Evolutionary conservation across 1,140 invertebrate species (phyloP).

Genomic region (Agrilus planipennis): DNA sequence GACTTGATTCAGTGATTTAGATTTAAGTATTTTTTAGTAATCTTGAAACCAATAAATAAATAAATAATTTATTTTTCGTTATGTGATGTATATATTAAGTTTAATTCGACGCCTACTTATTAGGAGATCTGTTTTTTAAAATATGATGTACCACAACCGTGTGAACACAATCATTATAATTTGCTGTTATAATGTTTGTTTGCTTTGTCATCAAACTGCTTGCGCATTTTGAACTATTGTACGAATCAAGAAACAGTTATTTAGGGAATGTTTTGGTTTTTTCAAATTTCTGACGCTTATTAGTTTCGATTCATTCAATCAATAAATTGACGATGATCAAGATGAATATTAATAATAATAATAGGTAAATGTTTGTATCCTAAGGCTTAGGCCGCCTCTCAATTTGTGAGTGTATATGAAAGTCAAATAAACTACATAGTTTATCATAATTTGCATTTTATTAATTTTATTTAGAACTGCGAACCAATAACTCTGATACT

Average conservation of each 20-base stretch:
- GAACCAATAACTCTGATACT: no score
- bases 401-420: constrained; percentile 39
- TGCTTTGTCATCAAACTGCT: no score
- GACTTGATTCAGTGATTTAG: constrained; percentile 32
- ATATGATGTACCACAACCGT: no score
- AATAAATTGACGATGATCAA: constrained; percentile 18
- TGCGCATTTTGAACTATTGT: no score
- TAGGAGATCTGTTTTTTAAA: no score
- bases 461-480: no score
- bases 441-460: constrained; percentile 28
- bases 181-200: no score
- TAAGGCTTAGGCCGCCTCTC: constrained; percentile 35
- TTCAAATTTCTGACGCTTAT: constrained; percentile 4
- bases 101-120: no score
- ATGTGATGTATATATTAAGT: constrained; percentile 31
- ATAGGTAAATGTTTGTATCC: constrained; percentile 39
- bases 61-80: constrained; percentile 17
- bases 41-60: no score
- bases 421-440: constrained; percentile 39
- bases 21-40: constrained; percentile 25
- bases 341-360: constrained; percentile 39
- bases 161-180: no score
- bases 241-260: no score
- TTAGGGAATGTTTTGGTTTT: no score
- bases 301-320: constrained; percentile 4